Base-by-base conservation (phyloP, 2,113 vertebrate genomes). In the Bambusicola thoracicus region DNA sequence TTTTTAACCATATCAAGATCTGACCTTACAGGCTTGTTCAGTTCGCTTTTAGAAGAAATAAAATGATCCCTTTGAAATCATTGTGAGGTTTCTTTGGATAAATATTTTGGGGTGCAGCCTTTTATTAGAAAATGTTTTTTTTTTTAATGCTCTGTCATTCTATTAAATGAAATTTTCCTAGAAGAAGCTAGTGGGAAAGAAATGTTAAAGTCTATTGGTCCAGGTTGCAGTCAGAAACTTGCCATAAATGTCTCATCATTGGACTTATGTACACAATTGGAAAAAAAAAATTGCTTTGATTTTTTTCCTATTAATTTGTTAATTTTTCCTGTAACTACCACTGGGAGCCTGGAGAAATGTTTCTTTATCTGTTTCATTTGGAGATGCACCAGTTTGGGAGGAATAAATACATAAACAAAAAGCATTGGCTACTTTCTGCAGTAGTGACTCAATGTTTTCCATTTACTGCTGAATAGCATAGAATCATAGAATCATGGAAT, bases 361-460 rank as follows among this genome's bases (percentile, higher is more conserved):
- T 58, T 55, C 20, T 79, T 58, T 29, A 18, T 6, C 27, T 21
- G 5, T 69, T 91, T 69, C 8, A 68, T 25, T 49, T 68, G 41
- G 51, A 41, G 51, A 55, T 18, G 38, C 4, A 59, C 13, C 2
- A 79, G 48, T 41, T 51, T 1, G 6, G 4, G 2, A 10, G 2
- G 0, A 3, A 13, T 48, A 11, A 27, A 19, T 4, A 6, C 30
- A 15, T 3, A 22, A 3, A 62, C 14, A 53, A 14, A 41, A 49
- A 30, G 0, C 17, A 30, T 6, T 15, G 65, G 38, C 9, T 55
- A 40, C 24, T 58, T 88, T 68, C 48, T 83, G 3, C n/a, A 68
- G 27, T 76, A 49, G 6, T 21, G 29, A 49, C 34, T 38, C 13
- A 58, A 3, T 10, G 1, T 12, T 59, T 75, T 84, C 22, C 7